Percentiles rank a stretch among this genome's conserved stretches.
Conservation (phyloP, 1,140 invertebrate genomes). For the Thaumetopoea pityocampa region DNA sequence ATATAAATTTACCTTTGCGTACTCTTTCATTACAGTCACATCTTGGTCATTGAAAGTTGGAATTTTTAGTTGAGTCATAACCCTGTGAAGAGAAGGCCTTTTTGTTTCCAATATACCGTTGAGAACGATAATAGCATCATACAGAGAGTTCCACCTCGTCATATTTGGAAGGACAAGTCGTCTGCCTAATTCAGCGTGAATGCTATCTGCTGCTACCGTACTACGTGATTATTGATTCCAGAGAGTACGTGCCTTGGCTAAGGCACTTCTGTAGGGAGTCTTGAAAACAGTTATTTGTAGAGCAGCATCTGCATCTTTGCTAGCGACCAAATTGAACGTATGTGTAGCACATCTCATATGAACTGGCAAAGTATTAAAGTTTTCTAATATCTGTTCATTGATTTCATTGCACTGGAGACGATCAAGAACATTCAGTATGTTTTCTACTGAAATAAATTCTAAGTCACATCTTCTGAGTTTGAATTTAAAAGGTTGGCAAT, state of each 20-base stretch:
- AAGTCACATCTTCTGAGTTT: constrained; percentile 7
- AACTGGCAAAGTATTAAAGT: constrained; percentile 13
- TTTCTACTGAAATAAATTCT: constrained; percentile 15
- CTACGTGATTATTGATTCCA: constrained; percentile 20
- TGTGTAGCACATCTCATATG: constrained; percentile 14
- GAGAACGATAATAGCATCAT: constrained; percentile 16
- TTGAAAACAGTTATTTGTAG: constrained; percentile 15
- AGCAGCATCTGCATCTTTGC: constrained; percentile 17
- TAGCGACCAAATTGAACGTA: constrained; percentile 10
- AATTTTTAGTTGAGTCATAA: constrained; percentile 17
- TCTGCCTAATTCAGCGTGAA: constrained; percentile 12
- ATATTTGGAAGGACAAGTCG: constrained; percentile 15
- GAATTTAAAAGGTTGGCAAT: constrained; percentile 8
- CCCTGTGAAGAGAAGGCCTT: constrained; percentile 18
- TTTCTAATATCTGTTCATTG: constrained; percentile 11
- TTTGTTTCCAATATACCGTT: constrained; percentile 18
- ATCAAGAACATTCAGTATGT: constrained; percentile 4
- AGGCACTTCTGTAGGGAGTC: constrained; percentile 13
- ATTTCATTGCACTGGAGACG: constrained; percentile 10
- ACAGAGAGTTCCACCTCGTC: constrained; percentile 14
- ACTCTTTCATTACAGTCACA: constrained; percentile 12
- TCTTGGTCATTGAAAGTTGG: constrained; percentile 20
- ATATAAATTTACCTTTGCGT: constrained; percentile 8
- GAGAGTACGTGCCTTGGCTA: constrained; percentile 19
- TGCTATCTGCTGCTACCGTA: constrained; percentile 16